Conservation (phyloP, 2,888 invertebrate species). For the Embidobia sp. region DNA sequence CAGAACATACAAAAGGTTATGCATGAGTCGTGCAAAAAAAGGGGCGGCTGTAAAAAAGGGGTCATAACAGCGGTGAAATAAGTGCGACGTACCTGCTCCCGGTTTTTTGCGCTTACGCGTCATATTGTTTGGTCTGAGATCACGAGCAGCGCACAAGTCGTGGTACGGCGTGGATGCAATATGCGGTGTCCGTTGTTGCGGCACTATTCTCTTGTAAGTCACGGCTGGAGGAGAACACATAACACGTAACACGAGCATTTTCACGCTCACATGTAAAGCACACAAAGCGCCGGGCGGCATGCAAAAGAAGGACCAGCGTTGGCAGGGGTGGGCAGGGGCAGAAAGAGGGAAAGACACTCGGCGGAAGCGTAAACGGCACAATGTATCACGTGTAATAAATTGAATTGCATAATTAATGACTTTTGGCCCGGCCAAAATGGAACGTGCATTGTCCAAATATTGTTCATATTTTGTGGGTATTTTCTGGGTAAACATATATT, state of each 20-base stretch:
- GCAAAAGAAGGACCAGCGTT: slow-evolving; percentile 52
- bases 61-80: slow-evolving; percentile 16
- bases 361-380: slow-evolving; percentile 4
- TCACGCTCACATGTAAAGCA: slow-evolving; percentile 67
- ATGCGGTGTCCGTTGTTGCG: slow-evolving; percentile 75
- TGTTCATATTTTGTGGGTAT: too few relatives aligned
- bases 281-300: slow-evolving; percentile 66
- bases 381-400: slow-evolving; percentile 31
- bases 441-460: too few relatives aligned
- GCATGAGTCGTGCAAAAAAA: slow-evolving; percentile 11
- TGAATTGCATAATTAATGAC: slow-evolving; percentile 44
- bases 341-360: slow-evolving; percentile 22
- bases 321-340: too few relatives aligned
- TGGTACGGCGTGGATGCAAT: slow-evolving; percentile 60
- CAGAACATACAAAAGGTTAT: too few relatives aligned
- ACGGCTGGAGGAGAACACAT: slow-evolving; percentile 86
- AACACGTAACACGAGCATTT: slow-evolving; percentile 67
- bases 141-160: slow-evolving; percentile 60
- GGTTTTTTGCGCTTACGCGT: slow-evolving; percentile 90
- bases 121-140: slow-evolving; percentile 71
- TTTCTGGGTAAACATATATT: too few relatives aligned
- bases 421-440: too few relatives aligned
- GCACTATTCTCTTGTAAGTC: slow-evolving; percentile 89
- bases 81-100: slow-evolving; percentile 84
- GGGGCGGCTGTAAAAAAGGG: neutral